These are phyloP conservation scores for Sinhomidia bicolor DNA, from an alignment of 2,888 invertebrate species.

Conservation along the genomic window DNA sequence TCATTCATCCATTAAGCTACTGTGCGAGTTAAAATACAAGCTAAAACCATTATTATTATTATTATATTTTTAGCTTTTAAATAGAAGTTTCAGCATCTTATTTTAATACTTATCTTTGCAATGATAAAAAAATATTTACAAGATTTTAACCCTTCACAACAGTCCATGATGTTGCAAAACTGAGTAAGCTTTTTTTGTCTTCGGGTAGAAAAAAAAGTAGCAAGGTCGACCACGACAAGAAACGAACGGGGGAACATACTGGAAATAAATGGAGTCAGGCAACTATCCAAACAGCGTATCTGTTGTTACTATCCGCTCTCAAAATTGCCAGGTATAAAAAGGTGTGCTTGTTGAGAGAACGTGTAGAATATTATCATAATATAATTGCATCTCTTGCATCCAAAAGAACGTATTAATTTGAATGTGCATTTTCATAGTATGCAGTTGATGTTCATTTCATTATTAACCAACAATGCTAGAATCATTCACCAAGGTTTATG, in stretches of 20 bases:
- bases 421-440: neutral
- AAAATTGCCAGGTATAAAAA: conserved; percentile 33
- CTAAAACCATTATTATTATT: too few species aligned
- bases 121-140: neutral
- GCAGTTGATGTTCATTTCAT: neutral
- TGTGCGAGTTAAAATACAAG: too few species aligned
- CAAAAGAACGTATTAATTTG: neutral
- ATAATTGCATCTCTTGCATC: conserved; percentile 32
- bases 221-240: conserved; percentile 19
- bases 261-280: conserved; percentile 14
- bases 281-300: neutral
- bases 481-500: neutral
- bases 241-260: conserved; percentile 1
- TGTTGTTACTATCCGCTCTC: neutral
- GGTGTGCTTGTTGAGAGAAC: conserved; percentile 15
- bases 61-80: too few species aligned
- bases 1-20: too few species aligned
- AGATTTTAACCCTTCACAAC: neutral
- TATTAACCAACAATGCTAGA: neutral
- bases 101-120: too few species aligned
- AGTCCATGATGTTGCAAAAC: conserved; percentile 2
- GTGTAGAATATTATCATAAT: neutral
- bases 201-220: neutral
- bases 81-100: too few species aligned
- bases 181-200: neutral